phyloP scores from a whole-genome alignment of 2,888 invertebrate species.

The Schizotus pectinicornis region DNA sequence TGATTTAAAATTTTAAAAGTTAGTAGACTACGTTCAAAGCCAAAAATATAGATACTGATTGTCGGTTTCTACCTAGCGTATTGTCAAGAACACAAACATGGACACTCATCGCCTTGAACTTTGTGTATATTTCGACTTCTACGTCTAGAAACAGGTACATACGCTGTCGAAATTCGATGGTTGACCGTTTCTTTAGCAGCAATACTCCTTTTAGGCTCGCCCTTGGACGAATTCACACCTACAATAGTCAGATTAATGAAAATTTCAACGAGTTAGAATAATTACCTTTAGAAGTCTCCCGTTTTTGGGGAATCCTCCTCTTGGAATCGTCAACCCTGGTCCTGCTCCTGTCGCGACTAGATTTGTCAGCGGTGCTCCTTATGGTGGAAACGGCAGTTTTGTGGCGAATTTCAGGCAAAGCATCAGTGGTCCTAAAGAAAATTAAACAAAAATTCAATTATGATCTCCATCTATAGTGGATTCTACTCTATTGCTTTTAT shows the following conservation, averaged over 20 bases:
- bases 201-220: conserved; percentile 36
- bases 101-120: conserved; percentile 49
- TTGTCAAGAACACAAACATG: conserved; percentile 58
- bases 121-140: conserved; percentile 47
- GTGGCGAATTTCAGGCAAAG: conserved; percentile 57
- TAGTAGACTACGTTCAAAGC: not conserved
- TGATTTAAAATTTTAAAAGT: conserved; percentile 1
- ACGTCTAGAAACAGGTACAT: conserved; percentile 56
- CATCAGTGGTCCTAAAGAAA: conserved; percentile 31
- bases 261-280: too few relatives aligned
- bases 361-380: conserved; percentile 56
- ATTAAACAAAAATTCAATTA: too few relatives aligned
- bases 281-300: conserved; percentile 45
- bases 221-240: conserved; percentile 37
- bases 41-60: conserved; percentile 37
- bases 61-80: conserved; percentile 54
- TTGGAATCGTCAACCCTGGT: conserved; percentile 34
- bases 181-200: conserved; percentile 46
- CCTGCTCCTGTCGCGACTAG: conserved; percentile 50
- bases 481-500: too few relatives aligned
- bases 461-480: too few relatives aligned
- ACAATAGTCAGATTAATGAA: conserved; percentile 7
- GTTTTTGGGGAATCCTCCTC: conserved; percentile 42
- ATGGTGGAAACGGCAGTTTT: conserved; percentile 59
- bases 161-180: conserved; percentile 56